These are phyloP conservation scores for Bibio marci DNA, from an alignment of 2,888 invertebrate genomes.

Conservation along the genomic window DNA sequence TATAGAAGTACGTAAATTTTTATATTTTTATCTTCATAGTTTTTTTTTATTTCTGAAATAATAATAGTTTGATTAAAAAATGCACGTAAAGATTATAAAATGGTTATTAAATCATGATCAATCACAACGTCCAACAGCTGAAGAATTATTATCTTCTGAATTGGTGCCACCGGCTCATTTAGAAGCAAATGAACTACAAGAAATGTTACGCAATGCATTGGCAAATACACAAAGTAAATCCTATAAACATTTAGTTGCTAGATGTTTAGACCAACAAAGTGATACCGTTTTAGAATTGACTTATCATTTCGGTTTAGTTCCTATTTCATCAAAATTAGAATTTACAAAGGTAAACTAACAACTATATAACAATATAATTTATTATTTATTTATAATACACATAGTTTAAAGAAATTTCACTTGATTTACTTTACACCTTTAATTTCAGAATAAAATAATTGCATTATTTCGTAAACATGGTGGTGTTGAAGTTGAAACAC, in stretches of 20 bases:
- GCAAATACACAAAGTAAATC: slow-evolving; percentile 63
- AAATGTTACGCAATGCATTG: slow-evolving; percentile 64
- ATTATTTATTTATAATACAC: too few species aligned
- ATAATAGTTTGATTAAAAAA: neutral
- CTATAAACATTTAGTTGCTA: slow-evolving; percentile 48
- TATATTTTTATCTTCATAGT: slow-evolving; percentile 3
- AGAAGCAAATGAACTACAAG: slow-evolving; percentile 72
- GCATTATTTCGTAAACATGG: slow-evolving; percentile 60
- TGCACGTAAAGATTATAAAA: slow-evolving; percentile 34
- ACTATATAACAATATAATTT: slow-evolving; percentile 10
- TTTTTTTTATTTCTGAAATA: slow-evolving; percentile 5
- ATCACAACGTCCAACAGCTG: slow-evolving; percentile 63
- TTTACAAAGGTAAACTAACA: slow-evolving; percentile 19
- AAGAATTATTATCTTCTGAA: slow-evolving; percentile 65
- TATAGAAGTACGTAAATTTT: slow-evolving; percentile 32
- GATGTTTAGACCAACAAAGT: slow-evolving; percentile 27
- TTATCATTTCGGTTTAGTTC: slow-evolving; percentile 49
- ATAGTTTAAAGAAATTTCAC: neutral
- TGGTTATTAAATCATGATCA: slow-evolving; percentile 80
- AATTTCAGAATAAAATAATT: slow-evolving; percentile 22
- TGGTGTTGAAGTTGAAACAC: slow-evolving; percentile 60
- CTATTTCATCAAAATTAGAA: slow-evolving; percentile 27
- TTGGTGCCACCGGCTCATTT: slow-evolving; percentile 70
- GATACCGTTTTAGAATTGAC: slow-evolving; percentile 45
- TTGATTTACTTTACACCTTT: neutral